Evolutionary conservation across 2,888 invertebrate genomes (phyloP), one percentile per base, ranked within the genome.

Genomic region (Synanthedon myopaeformis): DNA sequence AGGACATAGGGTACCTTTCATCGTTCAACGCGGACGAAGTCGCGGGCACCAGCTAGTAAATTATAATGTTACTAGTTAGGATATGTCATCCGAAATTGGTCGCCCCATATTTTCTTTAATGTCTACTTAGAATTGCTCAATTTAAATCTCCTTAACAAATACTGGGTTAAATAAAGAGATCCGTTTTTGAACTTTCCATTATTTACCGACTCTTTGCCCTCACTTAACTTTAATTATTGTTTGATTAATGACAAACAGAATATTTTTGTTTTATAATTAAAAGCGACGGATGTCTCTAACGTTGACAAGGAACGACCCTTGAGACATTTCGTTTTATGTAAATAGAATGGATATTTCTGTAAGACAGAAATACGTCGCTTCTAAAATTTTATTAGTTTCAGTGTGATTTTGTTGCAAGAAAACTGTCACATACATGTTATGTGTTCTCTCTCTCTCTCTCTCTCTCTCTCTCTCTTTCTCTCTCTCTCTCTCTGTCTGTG

Each of bases 211-310:
- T 49, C 49, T 49, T 14, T 49, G 19, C 23, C 17, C 23, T 19
- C 49, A 49, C 49, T 49, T 49, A 49, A 23, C 51, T 28, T 52
- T 55, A 57, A 57, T 57, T 55, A 53, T 57, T 55, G 53, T 52
- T 53, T 57, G 57, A 57, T 57, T 57, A 57, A 57, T 57, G 55
- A 51, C 41, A 51, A 55, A 55, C 53, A 53, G 57, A 57, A 53
- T 51, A 51, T 53, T 53, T 53, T 48, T 49, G 49, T 48, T 51
- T 52, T 54, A 50, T 55, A 55, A 55, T 55, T 55, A 55, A 55
- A 49, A 49, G 55, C 52, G 8, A 49, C 50, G 55, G 41, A 17
- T 55, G 55, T 52, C 51, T 10, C 51, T 49, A 6, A 35, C 23
- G 49, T 49, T 14, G 49, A 49, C 49, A 23, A 12, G 14, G 8